Evolutionary conservation across 2,113 vertebrate species (phyloP), one percentile per base, ranked within the genome.

Genomic region (Jaculus jaculus): DNA sequence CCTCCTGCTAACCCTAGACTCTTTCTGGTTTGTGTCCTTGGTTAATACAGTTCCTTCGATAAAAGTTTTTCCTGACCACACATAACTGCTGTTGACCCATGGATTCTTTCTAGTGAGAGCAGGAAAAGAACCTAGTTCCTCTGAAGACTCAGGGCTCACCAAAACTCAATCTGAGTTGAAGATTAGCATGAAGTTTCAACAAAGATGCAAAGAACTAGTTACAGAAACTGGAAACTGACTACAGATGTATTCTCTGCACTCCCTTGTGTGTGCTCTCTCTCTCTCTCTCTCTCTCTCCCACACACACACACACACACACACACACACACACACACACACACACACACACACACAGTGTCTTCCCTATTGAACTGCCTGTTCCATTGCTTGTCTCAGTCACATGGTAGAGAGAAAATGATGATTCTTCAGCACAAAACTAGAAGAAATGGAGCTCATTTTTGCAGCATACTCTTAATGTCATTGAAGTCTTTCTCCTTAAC

Each of bases 401-500:
- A 47, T 23, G 9, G 28, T 39, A 66, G n/a, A 51, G 71, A 87
- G 28, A 84, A 34, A 54, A 30, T 15, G 8, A 84, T 74, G 60
- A 80, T 42, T 60, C 42, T 65, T 34, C 34, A 77, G 39, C 47
- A 75, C 54, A 20, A 26, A 16, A 63, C 23, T 42, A 69, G 32
- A 58, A 51, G 47, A 90, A 93, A 83, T n/a, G 3, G 32, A 75
- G 24, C 51, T 90, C 10, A 1, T 24, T 91, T 92, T 37, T 30
- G 2, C 51, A 79, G 66, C 63, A 87, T 10, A 63, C 5, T 18
- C 51, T 91, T 47, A 63, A 84, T 63, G 78, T 73, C 26, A 78
- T 84, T n/a, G 86, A 92, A 65, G 26, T 23, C 28, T 61, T n/a
- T 94, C 81, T 92, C 63, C 88, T 65, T 85, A 58, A 8, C 1